Conservation (phyloP, 2,797 vertebrate genomes). For the Harpagifer antarcticus region DNA sequence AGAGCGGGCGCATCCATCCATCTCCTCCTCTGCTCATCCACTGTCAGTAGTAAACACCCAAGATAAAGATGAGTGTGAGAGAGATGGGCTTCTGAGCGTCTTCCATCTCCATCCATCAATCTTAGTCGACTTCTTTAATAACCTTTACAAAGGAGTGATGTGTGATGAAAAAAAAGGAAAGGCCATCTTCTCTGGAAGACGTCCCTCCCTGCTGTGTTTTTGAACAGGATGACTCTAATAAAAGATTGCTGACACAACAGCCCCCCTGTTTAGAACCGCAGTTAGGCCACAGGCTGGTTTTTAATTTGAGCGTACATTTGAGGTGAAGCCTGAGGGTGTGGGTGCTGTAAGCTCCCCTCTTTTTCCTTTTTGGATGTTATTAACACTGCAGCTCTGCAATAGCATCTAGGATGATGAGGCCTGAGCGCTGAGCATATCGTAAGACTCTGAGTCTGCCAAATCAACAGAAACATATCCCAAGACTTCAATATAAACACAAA, state of each 20-base stretch:
- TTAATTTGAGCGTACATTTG: slow-evolving; percentile 73
- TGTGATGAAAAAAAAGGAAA: slow-evolving; percentile 51
- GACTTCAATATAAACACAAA: slow-evolving; percentile 49
- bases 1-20: slow-evolving; percentile 70
- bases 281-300: slow-evolving; percentile 73
- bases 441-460: slow-evolving; percentile 48
- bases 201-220: slow-evolving; percentile 60
- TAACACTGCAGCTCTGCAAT: slow-evolving; percentile 54
- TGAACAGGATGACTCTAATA: slow-evolving; percentile 73
- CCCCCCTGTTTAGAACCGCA: slow-evolving; percentile 61
- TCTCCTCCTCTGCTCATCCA: slow-evolving; percentile 51
- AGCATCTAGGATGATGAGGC: slow-evolving; percentile 55
- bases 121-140: slow-evolving; percentile 69
- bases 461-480: slow-evolving; percentile 55
- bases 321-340: slow-evolving; percentile 74
- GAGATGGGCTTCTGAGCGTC: slow-evolving; percentile 68
- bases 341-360: slow-evolving; percentile 57
- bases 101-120: slow-evolving; percentile 75
- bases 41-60: slow-evolving; percentile 62
- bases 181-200: slow-evolving; percentile 26
- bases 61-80: slow-evolving; percentile 77
- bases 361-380: slow-evolving; percentile 70
- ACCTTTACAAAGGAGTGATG: slow-evolving; percentile 71
- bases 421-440: slow-evolving; percentile 45
- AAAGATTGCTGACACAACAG: slow-evolving; percentile 82